A percentile compares a stretch with the other conserved stretches of the same genome.
phyloP scores from a whole-genome alignment of 37 sponge, comb jelly and placozoan species.

The Axinella damicornis region DNA sequence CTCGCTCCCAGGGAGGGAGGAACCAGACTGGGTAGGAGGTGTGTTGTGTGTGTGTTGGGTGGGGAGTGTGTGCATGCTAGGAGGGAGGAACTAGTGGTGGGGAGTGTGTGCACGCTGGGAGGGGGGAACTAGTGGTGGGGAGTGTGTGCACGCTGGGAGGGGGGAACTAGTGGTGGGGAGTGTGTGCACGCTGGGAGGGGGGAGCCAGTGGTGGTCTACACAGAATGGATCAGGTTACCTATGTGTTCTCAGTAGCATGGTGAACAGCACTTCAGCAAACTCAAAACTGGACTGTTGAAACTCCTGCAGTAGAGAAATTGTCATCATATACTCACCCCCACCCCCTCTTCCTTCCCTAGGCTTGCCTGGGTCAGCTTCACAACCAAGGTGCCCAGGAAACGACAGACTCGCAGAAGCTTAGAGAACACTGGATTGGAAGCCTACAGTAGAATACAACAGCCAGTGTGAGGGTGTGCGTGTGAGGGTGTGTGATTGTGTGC shows the following conservation, averaged over 20 bases:
- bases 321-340: neutral
- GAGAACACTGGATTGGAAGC: neutral
- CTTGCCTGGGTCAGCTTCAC: slow-evolving; percentile 37
- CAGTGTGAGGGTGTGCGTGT: too few relatives aligned
- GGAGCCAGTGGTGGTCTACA: neutral
- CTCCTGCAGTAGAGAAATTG: slow-evolving; percentile 14
- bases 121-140: neutral
- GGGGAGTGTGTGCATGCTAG: neutral
- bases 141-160: too few relatives aligned
- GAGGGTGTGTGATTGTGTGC: too few relatives aligned
- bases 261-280: slow-evolving; percentile 1
- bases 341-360: neutral
- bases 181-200: too few relatives aligned
- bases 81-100: neutral
- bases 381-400: slow-evolving; percentile 49
- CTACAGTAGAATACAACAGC: too few relatives aligned
- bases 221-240: neutral
- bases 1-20: neutral
- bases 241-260: slow-evolving; percentile 6
- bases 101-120: too few relatives aligned
- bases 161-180: neutral
- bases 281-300: slow-evolving; percentile 4
- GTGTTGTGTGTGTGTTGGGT: neutral
- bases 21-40: neutral
- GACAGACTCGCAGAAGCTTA: slow-evolving; percentile 43